Evolutionary conservation across 2,888 invertebrate genomes (phyloP).

Genomic region (Micropterix aruncella): DNA sequence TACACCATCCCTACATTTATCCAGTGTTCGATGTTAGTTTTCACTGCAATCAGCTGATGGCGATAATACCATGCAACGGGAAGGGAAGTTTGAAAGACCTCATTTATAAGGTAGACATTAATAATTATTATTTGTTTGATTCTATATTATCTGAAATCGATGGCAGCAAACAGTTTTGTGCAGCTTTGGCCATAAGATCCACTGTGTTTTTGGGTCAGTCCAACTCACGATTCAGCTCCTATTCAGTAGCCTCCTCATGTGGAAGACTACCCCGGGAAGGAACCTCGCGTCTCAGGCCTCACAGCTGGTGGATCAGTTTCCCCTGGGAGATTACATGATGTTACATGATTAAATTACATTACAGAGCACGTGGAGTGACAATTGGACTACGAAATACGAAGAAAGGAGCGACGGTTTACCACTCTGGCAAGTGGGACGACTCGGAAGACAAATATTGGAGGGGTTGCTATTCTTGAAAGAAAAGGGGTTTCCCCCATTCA

Average conservation of each 20-base stretch:
- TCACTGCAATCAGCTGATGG: conserved; percentile 50
- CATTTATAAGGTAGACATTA: conserved; percentile 64
- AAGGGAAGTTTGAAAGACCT: conserved; percentile 81
- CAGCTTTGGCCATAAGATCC: too few relatives aligned
- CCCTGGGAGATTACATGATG: too few relatives aligned
- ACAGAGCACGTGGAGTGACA: conserved; percentile 70
- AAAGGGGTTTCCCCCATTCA: conserved; percentile 75
- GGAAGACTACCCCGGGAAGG: too few relatives aligned
- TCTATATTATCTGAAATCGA: too few relatives aligned
- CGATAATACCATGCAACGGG: conserved; percentile 72
- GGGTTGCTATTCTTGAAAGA: conserved; percentile 74
- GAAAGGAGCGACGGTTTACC: conserved; percentile 54
- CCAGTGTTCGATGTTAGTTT: conserved; percentile 80
- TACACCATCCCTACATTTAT: conserved; percentile 88
- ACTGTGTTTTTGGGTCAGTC: too few relatives aligned
- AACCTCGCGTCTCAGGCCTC: too few relatives aligned
- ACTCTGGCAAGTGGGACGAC: conserved; percentile 67
- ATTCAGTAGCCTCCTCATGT: too few relatives aligned
- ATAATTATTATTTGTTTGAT: too few relatives aligned
- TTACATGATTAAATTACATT: conserved; percentile 35
- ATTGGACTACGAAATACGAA: conserved; percentile 64
- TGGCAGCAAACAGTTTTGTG: too few relatives aligned
- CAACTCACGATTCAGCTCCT: too few relatives aligned
- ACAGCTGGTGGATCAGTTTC: too few relatives aligned
- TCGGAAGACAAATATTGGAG: conserved; percentile 79